A percentile compares a stretch with the other conserved stretches of the same genome.
Conservation (phyloP, 2,113 vertebrate genomes). For the Myrmecophaga tridactyla region DNA sequence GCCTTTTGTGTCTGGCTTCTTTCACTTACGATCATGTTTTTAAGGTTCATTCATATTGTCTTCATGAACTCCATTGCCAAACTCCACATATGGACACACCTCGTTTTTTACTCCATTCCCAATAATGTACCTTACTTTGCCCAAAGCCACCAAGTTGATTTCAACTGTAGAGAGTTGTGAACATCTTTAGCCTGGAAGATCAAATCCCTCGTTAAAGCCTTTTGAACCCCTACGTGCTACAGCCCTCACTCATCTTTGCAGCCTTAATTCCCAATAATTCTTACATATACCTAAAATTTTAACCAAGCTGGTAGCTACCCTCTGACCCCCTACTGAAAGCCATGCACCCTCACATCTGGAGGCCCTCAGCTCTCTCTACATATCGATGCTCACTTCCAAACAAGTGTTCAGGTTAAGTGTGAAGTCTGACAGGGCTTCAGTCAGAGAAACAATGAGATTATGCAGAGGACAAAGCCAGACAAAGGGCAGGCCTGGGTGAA, state of each 20-base stretch:
- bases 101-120: not conserved
- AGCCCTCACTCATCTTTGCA: not conserved
- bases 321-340: rapidly evolving
- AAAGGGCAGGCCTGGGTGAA: not conserved
- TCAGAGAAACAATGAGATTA: not conserved
- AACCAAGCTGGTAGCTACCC: no score
- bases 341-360: not conserved
- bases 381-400: rapidly evolving
- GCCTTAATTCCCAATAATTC: not conserved
- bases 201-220: not conserved
- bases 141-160: not conserved
- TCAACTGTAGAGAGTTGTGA: rapidly evolving
- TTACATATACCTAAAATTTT: no score
- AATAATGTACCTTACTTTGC: rapidly evolving
- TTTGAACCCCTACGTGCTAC: rapidly evolving
- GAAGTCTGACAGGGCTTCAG: not conserved
- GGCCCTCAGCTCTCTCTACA: not conserved
- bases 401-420: rapidly evolving
- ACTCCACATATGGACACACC: rapidly evolving
- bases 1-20: not conserved
- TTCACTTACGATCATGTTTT: no score
- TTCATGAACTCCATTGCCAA: no score
- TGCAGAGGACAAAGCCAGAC: not conserved
- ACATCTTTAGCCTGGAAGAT: not conserved
- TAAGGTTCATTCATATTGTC: no score